These are phyloP conservation scores for Poeciliopsis turneri DNA, from an alignment of 2,797 vertebrate species.

Conservation along the genomic window DNA sequence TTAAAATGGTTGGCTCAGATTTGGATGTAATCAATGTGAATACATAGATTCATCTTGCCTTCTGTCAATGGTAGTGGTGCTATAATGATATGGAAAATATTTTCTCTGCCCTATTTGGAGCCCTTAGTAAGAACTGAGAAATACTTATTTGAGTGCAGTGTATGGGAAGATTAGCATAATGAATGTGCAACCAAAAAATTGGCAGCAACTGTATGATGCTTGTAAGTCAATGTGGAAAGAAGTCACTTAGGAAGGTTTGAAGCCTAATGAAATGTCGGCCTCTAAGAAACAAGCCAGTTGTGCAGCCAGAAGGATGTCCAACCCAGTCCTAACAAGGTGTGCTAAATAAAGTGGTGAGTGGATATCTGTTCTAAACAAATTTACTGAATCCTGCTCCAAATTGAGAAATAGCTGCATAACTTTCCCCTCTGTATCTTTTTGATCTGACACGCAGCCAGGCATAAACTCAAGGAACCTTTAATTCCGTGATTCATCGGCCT, in stretches of 20 bases:
- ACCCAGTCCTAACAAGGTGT: not conserved
- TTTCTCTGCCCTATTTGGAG: not conserved
- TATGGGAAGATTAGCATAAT: not conserved
- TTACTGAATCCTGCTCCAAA: conserved; percentile 15
- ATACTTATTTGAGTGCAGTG: not conserved
- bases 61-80: not conserved
- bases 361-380: conserved; percentile 27
- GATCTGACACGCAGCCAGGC: conserved; percentile 55
- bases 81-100: not conserved
- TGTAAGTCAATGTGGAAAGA: not conserved
- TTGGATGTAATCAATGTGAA: not conserved
- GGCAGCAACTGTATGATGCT: not conserved
- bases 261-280: not conserved
- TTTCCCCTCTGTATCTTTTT: conserved; percentile 58
- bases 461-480: conserved; percentile 64
- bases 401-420: conserved; percentile 45
- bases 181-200: not conserved
- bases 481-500: conserved; percentile 69
- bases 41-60: not conserved
- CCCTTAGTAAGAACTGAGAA: not conserved
- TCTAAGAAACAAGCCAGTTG: not conserved
- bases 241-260: not conserved
- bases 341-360: not conserved
- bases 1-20: conserved; percentile 1
- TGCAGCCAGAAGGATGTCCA: not conserved